These are phyloP conservation scores for Trissolcus basalis DNA, from an alignment of 1,140 invertebrate genomes.

Conservation along the genomic window DNA sequence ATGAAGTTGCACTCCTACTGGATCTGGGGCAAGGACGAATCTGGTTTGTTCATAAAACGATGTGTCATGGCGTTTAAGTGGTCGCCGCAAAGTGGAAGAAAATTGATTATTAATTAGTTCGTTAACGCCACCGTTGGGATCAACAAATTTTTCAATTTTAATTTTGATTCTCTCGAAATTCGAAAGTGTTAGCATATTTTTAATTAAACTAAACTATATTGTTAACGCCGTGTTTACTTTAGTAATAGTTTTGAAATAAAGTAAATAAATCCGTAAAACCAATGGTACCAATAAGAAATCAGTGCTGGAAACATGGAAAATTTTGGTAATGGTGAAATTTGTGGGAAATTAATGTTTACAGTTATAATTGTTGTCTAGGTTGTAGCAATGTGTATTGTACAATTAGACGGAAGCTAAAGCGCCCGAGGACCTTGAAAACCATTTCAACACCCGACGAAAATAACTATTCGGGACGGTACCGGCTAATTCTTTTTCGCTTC, in stretches of 20 bases:
- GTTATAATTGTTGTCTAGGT: constrained; percentile 15
- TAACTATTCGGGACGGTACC: constrained; percentile 20
- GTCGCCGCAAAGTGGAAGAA: constrained; percentile 13
- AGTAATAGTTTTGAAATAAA: too few species aligned
- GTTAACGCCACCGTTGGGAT: neutral
- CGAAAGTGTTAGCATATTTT: too few species aligned
- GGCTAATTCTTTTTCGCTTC: constrained; percentile 25
- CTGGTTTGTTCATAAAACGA: constrained; percentile 59
- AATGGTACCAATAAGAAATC: too few species aligned
- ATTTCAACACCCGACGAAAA: constrained; percentile 32
- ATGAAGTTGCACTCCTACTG: constrained; percentile 61
- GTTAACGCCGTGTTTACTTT: too few species aligned
- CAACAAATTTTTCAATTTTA: too few species aligned
- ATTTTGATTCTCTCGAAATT: too few species aligned
- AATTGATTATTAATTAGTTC: neutral
- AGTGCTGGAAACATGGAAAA: too few species aligned
- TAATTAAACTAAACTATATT: too few species aligned
- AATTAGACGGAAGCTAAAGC: constrained; percentile 26
- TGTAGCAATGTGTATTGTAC: constrained; percentile 14
- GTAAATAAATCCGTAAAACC: too few species aligned
- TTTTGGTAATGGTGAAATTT: too few species aligned
- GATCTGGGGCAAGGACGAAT: constrained; percentile 69
- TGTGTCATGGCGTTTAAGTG: constrained; percentile 37
- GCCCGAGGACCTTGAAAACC: constrained; percentile 28
- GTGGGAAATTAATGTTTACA: neutral